phyloP scores from a whole-genome alignment of 1,140 invertebrate genomes.

The Drosophila arawakana region DNA sequence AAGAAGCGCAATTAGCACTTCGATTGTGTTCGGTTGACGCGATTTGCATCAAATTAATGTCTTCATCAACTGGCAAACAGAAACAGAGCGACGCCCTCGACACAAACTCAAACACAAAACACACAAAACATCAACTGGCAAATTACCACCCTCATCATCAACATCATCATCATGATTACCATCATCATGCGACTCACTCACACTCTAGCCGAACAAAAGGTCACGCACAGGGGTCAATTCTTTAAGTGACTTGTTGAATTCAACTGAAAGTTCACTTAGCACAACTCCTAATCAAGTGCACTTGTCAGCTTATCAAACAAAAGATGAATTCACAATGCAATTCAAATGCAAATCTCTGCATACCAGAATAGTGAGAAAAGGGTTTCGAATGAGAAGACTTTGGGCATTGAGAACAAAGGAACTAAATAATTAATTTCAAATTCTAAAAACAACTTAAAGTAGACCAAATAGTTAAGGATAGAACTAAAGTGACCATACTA shows the following conservation, averaged over 20 bases:
- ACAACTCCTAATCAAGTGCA: slow-evolving; percentile 15
- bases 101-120: not conserved
- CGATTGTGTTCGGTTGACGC: slow-evolving; percentile 78
- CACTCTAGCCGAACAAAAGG: not conserved
- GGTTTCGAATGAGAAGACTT: not conserved
- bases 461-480: too few species aligned
- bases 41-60: slow-evolving; percentile 83
- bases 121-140: not conserved
- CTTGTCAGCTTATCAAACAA: slow-evolving; percentile 7
- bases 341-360: not conserved
- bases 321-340: not conserved
- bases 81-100: slow-evolving; percentile 41
- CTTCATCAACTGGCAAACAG: slow-evolving; percentile 74
- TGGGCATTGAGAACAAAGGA: too few species aligned
- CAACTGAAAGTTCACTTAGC: not conserved
- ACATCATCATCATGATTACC: too few species aligned
- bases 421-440: too few species aligned
- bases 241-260: slow-evolving; percentile 17
- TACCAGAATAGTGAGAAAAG: not conserved
- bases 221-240: slow-evolving; percentile 10
- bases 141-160: not conserved
- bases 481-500: too few species aligned
- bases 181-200: not conserved
- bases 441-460: too few species aligned
- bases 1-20: slow-evolving; percentile 82